phyloP scores from a whole-genome alignment of 1,140 invertebrate genomes.

The Sarcophaga bullata region DNA sequence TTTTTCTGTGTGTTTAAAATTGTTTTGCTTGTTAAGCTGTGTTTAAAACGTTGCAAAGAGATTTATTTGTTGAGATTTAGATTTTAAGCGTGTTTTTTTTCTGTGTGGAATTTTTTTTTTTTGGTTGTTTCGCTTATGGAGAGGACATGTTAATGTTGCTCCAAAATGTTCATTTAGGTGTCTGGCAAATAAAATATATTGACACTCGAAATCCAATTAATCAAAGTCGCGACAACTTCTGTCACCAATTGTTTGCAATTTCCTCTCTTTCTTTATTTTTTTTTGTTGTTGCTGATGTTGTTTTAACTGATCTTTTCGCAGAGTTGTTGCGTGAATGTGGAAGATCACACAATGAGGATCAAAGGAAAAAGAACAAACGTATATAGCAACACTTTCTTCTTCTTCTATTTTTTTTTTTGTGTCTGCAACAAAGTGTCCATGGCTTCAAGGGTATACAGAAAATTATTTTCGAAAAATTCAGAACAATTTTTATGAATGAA shows the following conservation, averaged over 20 bases:
- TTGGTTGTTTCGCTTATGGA: too few species aligned
- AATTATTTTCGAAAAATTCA: conserved; percentile 1
- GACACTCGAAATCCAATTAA: conserved; percentile 43
- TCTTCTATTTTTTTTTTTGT: too few species aligned
- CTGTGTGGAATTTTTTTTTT: too few species aligned
- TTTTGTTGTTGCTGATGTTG: not conserved
- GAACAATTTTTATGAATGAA: not conserved
- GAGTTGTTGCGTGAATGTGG: not conserved
- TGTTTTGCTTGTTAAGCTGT: conserved; percentile 14
- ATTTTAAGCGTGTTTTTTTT: not conserved
- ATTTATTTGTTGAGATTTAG: not conserved
- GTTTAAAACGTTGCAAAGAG: not conserved
- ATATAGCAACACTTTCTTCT: too few species aligned
- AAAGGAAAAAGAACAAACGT: not conserved
- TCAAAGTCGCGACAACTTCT: conserved; percentile 43
- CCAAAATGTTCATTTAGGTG: conserved; percentile 22
- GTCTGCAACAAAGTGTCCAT: not conserved
- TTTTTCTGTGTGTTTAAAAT: not conserved
- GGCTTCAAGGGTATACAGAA: conserved; percentile 23
- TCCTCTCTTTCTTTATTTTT: not conserved
- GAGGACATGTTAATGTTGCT: conserved; percentile 5
- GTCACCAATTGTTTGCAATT: conserved; percentile 36
- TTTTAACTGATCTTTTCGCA: not conserved
- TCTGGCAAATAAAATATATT: conserved; percentile 42
- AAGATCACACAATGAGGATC: conserved; percentile 34